Evolutionary conservation across 2,797 vertebrate species (phyloP), one percentile per base, ranked within the genome.

Genomic region (Synanceia verrucosa): DNA sequence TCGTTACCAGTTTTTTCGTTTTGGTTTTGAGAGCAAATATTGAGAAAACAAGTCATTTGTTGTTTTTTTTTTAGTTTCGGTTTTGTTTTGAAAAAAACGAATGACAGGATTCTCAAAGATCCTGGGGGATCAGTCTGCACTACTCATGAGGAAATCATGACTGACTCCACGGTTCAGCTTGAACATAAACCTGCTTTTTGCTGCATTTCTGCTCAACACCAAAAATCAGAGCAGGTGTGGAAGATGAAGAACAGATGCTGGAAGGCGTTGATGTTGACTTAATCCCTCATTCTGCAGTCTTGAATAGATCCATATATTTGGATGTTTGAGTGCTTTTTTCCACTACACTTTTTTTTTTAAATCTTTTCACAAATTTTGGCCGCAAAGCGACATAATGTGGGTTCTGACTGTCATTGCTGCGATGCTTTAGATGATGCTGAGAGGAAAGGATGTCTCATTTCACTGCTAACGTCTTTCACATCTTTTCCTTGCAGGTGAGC

Each of bases 171-270:
- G 43, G 65, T 53, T 78, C 65, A 34, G 46, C 41, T 24, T 6
- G 6, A 66, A 13, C 58, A 71, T 58, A 26, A 75, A 80, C 52
- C 52, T 43, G 9, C 28, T n/a, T 52, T 51, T 75, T 43, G 46
- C 59, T 16, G 51, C 46, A 58, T 66, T 63, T 56, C 29, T 57
- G 9, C 41, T 43, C 39, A 16, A 62, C 67, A 53, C 48, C 29
- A 10, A 56, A 69, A 36, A 1, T 34, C 18, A 31, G 12, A 37
- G 53, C 47, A 57, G 58, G 37, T 63, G 48, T 64, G 26, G 41
- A 61, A 44, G 2, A 56, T 12, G n/a, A 23, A n/a, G 43, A 51
- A 39, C 70, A 65, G 70, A 70, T 61, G 55, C 2, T 2, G 8
- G 26, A 43, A 19, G 5, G 5, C 9, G n/a, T 12, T 52, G 19